Evolutionary conservation across 2,113 vertebrate genomes (phyloP), one percentile per base, ranked within the genome.

Genomic region (Peromyscus leucopus): DNA sequence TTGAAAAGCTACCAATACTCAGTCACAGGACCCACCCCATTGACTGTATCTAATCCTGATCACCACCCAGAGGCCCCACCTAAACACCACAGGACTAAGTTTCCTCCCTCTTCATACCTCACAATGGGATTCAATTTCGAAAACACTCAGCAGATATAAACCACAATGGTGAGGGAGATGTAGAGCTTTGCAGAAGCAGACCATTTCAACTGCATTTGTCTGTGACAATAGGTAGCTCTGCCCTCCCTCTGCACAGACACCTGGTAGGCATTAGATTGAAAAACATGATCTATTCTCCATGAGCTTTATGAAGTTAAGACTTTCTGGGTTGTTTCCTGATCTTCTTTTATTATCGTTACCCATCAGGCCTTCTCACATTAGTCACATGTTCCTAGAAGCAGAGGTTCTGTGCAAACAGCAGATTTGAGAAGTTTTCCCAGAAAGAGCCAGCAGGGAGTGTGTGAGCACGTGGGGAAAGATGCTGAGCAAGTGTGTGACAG

Each of bases 191-290:
- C 11, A 6, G 42, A 31, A n/a, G 16, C 4, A 3, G 24, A 13
- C 6, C 59, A 6, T 59, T 31, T n/a, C 16, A 69, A 86, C 24
- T 71, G 51, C 51, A 42, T 48, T 16, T 11, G 3, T 10, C 36
- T 46, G 0, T 1, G 65, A 69, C n/a, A 8, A 24, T 0, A 21
- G 28, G 31, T 8, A 3, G 13, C 19, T 61, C 22, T 1, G 3
- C 19, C 61, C 39, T 67, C 46, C 55, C 12, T 28, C 7, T 1
- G 57, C 24, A 55, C 22, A 42, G 82, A 65, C 31, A 0, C 0
- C 5, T 3, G 16, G 16, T 16, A 24, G 12, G 15, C 2, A 1
- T 1, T 5, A 8, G 19, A 0, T 16, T 33, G 13, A 15, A 0
- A 12, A 12, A 15, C 5, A 24, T 19, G 28, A 5, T 21, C 17